phyloP scores from a whole-genome alignment of 2,888 invertebrate species.

The Ochropleura leucogaster region DNA sequence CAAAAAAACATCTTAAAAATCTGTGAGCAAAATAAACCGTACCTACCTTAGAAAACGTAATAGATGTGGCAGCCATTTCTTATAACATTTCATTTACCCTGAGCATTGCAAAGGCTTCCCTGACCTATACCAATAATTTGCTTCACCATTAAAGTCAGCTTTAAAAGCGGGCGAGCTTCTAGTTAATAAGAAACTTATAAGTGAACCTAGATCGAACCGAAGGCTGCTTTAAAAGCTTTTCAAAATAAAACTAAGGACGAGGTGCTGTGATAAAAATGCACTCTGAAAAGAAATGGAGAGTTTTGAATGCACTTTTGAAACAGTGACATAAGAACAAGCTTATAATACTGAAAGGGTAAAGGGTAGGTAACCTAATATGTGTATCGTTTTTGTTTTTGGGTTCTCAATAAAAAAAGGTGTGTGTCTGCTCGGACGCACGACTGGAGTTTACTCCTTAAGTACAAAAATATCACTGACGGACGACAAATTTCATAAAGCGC shows the following conservation, averaged over 20 bases:
- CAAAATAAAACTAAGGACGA: background rate
- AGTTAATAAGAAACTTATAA: constrained; percentile 29
- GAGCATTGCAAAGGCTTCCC: background rate
- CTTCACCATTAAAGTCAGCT: constrained; percentile 28
- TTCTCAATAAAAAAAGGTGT: too few species aligned
- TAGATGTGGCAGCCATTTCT: constrained; percentile 1
- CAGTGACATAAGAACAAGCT: background rate
- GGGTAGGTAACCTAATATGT: background rate
- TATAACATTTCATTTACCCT: constrained; percentile 21
- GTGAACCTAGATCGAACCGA: background rate
- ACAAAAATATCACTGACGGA: too few species aligned
- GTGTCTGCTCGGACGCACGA: too few species aligned
- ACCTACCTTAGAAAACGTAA: background rate
- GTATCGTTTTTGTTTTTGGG: too few species aligned
- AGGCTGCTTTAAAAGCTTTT: constrained; percentile 17
- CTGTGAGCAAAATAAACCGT: background rate
- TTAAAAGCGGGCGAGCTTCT: constrained; percentile 16
- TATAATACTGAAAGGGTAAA: background rate
- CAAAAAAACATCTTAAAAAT: background rate
- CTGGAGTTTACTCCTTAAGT: too few species aligned
- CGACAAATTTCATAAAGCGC: too few species aligned
- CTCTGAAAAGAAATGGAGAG: background rate
- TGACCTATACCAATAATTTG: constrained; percentile 36
- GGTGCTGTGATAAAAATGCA: constrained; percentile 1
- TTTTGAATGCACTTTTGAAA: background rate